A percentile compares a stretch with the other conserved stretches of the same genome.
Conservation (phyloP, 23 tunicate species). For the Trididemnum miniatum region DNA sequence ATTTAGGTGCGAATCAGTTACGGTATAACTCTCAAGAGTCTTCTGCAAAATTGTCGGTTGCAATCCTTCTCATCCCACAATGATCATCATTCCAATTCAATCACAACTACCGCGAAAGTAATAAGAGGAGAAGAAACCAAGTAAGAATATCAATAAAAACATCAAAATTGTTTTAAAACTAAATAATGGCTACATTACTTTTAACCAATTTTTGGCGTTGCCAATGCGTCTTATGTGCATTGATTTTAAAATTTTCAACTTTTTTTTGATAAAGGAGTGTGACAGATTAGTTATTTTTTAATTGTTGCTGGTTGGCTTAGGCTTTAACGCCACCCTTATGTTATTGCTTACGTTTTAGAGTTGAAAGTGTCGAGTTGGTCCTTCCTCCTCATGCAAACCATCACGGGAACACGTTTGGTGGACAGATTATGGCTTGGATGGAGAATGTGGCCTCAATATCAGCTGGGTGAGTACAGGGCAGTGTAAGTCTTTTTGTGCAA, state of each 20-base stretch:
- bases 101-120: neutral
- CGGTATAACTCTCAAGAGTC: constrained; percentile 46
- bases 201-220: no score
- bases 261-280: no score
- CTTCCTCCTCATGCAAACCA: constrained; percentile 93
- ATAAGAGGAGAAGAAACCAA: constrained; percentile 35
- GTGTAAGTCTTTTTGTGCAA: no score
- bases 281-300: no score
- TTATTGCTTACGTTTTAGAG: no score
- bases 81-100: neutral
- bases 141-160: no score
- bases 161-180: no score
- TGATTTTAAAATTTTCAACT: no score
- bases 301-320: no score
- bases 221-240: no score
- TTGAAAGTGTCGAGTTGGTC: constrained; percentile 86
- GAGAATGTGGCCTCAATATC: constrained; percentile 78
- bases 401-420: constrained; percentile 94
- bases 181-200: no score
- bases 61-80: neutral
- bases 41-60: constrained; percentile 40
- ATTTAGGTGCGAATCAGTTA: constrained; percentile 67
- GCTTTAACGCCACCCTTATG: no score
- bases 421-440: constrained; percentile 91
- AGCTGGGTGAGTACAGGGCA: constrained; percentile 82